Conservation (phyloP, 92 coral and sea anemone genomes). For the Zoanthus sansibaricus region DNA sequence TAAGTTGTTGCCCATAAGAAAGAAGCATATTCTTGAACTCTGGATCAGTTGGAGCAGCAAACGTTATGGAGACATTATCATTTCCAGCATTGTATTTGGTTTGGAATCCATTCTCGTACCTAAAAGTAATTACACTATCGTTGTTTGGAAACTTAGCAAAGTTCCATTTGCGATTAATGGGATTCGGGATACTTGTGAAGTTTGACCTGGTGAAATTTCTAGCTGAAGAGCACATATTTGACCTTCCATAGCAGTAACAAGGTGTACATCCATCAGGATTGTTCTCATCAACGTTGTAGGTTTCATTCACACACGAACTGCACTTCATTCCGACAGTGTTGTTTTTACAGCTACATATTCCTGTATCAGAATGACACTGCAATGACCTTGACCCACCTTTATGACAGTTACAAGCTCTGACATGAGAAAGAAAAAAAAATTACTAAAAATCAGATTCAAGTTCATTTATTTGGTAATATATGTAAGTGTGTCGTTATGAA, state of each 20-base stretch:
- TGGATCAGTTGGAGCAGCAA: constrained; percentile 7
- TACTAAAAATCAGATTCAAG: neutral
- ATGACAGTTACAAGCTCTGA: constrained; percentile 88
- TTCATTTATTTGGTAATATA: too few species aligned
- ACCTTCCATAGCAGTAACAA: constrained; percentile 88
- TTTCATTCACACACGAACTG: constrained; percentile 71
- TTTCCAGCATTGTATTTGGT: constrained; percentile 10
- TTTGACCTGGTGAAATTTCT: constrained; percentile 59
- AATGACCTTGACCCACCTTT: constrained; percentile 78
- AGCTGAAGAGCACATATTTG: constrained; percentile 78
- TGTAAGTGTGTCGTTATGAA: too few species aligned
- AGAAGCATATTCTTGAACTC: constrained; percentile 65
- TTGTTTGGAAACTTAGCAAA: neutral
- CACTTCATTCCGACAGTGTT: constrained; percentile 85
- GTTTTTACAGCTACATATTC: constrained; percentile 82
- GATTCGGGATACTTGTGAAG: constrained; percentile 19
- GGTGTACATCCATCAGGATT: constrained; percentile 97
- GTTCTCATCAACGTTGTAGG: constrained; percentile 74
- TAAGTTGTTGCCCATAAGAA: constrained; percentile 77
- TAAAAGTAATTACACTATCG: neutral
- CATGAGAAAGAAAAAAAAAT: neutral
- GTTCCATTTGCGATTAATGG: neutral
- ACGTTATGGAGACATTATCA: neutral
- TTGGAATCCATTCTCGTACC: neutral
- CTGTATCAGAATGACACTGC: constrained; percentile 85